Conservation (phyloP, 2,113 vertebrate genomes). For the Myiagra hebetior region DNA sequence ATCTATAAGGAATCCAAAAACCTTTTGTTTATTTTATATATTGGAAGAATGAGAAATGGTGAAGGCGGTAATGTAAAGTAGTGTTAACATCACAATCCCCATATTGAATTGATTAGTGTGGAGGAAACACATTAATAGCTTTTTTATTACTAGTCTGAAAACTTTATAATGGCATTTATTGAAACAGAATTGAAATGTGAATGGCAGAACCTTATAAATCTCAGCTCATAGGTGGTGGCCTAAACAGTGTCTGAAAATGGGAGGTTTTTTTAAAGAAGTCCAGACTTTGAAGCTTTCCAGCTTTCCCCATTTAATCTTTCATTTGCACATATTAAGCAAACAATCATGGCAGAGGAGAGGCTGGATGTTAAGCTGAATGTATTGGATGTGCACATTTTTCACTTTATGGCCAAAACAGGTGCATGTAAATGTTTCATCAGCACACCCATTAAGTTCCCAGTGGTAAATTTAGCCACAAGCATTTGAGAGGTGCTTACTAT, state of each 20-base stretch:
- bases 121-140: constrained; percentile 16
- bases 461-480: constrained; percentile 38
- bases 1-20: background rate
- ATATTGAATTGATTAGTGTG: constrained; percentile 31
- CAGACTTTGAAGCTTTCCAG: background rate
- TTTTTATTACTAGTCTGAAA: constrained; percentile 19
- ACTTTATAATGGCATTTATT: constrained; percentile 38
- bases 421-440: constrained; percentile 34
- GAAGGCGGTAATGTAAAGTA: constrained; percentile 12
- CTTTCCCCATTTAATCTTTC: background rate
- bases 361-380: background rate
- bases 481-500: constrained; percentile 26
- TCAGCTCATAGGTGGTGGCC: background rate
- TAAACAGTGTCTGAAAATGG: background rate
- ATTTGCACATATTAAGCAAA: background rate
- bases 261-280: background rate
- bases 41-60: constrained; percentile 18
- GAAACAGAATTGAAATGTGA: background rate
- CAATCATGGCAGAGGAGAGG: background rate
- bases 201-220: background rate
- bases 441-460: constrained; percentile 28
- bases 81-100: constrained; percentile 23
- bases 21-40: constrained; percentile 50
- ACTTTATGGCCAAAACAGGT: constrained; percentile 11
- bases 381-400: background rate